A percentile compares a stretch with the other conserved stretches of the same genome.
phyloP scores from a whole-genome alignment of 2,888 invertebrate species.

The Dendrolimus pini region DNA sequence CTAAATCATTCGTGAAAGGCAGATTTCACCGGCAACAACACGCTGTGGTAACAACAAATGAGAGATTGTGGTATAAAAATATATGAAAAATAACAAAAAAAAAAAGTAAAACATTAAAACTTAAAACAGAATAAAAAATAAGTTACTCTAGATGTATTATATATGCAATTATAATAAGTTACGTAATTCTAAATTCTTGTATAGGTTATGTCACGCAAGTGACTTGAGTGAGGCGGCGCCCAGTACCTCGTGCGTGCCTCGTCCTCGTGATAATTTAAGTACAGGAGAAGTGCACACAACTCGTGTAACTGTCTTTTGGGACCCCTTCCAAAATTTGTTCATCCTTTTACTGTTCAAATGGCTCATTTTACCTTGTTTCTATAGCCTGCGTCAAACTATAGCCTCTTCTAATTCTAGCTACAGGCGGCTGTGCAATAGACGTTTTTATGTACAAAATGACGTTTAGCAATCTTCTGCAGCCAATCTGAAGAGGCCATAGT shows the following conservation, averaged over 20 bases:
- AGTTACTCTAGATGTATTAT: slow-evolving; percentile 75
- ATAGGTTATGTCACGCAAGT: slow-evolving; percentile 50
- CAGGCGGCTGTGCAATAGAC: no score
- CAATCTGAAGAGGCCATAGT: not conserved
- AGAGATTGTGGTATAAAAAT: slow-evolving; percentile 77
- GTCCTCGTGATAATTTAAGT: slow-evolving; percentile 63
- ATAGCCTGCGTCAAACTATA: no score
- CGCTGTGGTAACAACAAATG: slow-evolving; percentile 71
- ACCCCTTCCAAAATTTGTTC: slow-evolving; percentile 41
- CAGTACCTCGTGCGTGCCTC: slow-evolving; percentile 46
- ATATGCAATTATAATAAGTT: slow-evolving; percentile 74
- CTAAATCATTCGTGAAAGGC: slow-evolving; percentile 79
- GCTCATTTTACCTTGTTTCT: not conserved
- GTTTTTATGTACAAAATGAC: no score
- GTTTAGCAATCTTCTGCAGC: no score
- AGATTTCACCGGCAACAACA: slow-evolving; percentile 84
- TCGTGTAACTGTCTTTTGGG: slow-evolving; percentile 34
- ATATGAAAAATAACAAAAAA: slow-evolving; percentile 62
- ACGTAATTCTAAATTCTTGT: slow-evolving; percentile 71
- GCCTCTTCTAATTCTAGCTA: no score
- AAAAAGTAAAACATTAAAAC: slow-evolving; percentile 76
- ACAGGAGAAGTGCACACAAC: slow-evolving; percentile 58
- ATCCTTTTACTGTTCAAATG: not conserved
- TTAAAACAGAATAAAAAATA: slow-evolving; percentile 74
- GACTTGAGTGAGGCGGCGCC: slow-evolving; percentile 33